Base-by-base conservation (phyloP, 2,888 invertebrate genomes). In the Tenthredo scrophulariae region DNA sequence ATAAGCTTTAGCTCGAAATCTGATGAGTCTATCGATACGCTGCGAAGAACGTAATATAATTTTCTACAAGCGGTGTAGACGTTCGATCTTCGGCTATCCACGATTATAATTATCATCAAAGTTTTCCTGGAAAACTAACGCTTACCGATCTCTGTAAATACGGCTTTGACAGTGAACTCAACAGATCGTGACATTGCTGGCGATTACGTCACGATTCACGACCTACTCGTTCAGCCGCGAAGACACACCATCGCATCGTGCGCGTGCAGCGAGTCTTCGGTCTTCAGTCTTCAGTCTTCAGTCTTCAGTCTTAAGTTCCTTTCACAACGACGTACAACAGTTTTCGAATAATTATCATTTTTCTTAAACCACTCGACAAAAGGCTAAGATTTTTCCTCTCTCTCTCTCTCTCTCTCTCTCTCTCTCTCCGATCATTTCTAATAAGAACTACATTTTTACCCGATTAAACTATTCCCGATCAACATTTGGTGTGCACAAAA, bases 171-270 rank as follows among this genome's bases (percentile, higher is more conserved):
- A 89, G 86, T 84, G 89, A 89, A 86, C 88, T 58, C 86, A 74
- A 82, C 84, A 86, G 84, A 89, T 90, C 89, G 88, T 88, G 89
- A 89, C 89, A 89, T 88, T 88, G 89, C 87, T 89, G 85, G 85
- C 85, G 88, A 88, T 89, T 88, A 89, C 87, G 86, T 88, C 88
- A 88, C 90, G 87, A 82, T 70, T 67, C 65, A 58, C 80, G 62
- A 80, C 80, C 80, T 80, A 80, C 58, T 80, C 80, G 80, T 80
- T 80, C 80, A 80, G 58, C 80, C 80, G 80, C 58, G 80, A 80
- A 80, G 80, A 80, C 22, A 75, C 33, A 54, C 74, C 50, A 54
- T 46, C 50, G 74, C 33, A 37, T 46, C 50, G 74, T 84, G 18
- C 9, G 72, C 22, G 37, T n/a, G 46, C n/a, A 54, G n/a, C n/a